Evolutionary conservation across 2,113 vertebrate species (phyloP).

Genomic region (Dipodomys spectabilis): DNA sequence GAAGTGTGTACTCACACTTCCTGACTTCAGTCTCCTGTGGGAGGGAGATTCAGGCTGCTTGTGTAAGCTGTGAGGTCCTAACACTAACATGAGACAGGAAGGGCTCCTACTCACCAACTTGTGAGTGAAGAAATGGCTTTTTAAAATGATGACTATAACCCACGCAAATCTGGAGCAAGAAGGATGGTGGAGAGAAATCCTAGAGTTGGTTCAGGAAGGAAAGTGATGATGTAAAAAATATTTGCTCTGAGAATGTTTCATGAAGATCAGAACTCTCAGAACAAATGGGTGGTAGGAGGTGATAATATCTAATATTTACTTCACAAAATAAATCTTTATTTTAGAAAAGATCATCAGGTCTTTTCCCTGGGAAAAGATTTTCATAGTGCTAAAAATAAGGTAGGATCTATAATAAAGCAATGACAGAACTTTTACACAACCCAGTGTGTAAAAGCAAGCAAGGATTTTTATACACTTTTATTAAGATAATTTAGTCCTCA

Average conservation of each 20-base stretch:
- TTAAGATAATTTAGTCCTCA: constrained; percentile 3
- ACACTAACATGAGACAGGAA: background rate
- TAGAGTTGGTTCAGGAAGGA: background rate
- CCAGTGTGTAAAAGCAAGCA: background rate
- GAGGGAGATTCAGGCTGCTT: background rate
- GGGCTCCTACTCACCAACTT: background rate
- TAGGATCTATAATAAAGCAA: background rate
- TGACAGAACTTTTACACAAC: background rate
- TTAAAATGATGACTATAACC: background rate
- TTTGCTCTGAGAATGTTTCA: background rate
- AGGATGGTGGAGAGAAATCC: background rate
- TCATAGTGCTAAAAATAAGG: constrained; percentile 1
- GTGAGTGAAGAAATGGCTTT: background rate
- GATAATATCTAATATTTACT: background rate
- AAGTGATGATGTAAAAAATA: background rate
- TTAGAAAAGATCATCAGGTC: background rate
- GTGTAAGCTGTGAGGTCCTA: background rate
- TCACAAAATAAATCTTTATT: background rate
- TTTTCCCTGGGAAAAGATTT: background rate
- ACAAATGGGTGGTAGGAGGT: background rate
- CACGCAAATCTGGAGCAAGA: background rate
- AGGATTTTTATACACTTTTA: background rate
- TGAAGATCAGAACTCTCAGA: constrained; percentile 35
- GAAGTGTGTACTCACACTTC: background rate
- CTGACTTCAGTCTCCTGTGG: background rate